Percentiles rank a stretch among this genome's conserved stretches.
Conservation (phyloP, 2,113 vertebrate genomes). For the Podarcis raffonei region DNA sequence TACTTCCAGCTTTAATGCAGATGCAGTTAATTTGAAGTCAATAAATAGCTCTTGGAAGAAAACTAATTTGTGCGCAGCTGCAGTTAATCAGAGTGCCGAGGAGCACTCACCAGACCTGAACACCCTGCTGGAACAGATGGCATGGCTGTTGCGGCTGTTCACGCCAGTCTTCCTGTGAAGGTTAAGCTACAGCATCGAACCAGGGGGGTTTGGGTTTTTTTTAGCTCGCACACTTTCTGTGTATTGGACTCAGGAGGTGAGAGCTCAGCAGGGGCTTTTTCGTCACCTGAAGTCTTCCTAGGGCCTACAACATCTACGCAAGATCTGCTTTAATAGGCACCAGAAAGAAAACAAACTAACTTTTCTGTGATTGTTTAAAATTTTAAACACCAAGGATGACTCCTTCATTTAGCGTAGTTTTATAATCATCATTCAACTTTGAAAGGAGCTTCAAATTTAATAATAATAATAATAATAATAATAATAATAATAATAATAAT, state of each 20-base stretch:
- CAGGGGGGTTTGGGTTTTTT: constrained; percentile 14
- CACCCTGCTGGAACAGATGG: constrained; percentile 54
- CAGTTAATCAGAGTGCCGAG: constrained; percentile 57
- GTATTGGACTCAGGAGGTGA: constrained; percentile 26
- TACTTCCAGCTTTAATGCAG: constrained; percentile 62
- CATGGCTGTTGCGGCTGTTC: neutral
- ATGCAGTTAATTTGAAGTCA: constrained; percentile 56
- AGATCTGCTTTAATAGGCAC: constrained; percentile 27
- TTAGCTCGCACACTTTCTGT: neutral
- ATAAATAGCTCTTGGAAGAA: constrained; percentile 70
- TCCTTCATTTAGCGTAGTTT: constrained; percentile 11
- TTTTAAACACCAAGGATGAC: constrained; percentile 11
- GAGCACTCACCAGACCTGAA: constrained; percentile 50
- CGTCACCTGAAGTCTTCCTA: constrained; percentile 43
- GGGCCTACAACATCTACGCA: constrained; percentile 11
- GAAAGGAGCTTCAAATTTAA: neutral
- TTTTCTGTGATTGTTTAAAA: constrained; percentile 22
- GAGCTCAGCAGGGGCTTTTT: constrained; percentile 40
- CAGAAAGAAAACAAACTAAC: neutral
- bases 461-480: no score
- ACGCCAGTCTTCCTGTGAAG: constrained; percentile 30
- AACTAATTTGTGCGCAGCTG: constrained; percentile 65
- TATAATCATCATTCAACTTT: neutral
- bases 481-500: no score
- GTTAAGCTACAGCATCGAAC: constrained; percentile 54